Base-by-base conservation (phyloP, 2,888 invertebrate species). In the Diadegma fenestrale region DNA sequence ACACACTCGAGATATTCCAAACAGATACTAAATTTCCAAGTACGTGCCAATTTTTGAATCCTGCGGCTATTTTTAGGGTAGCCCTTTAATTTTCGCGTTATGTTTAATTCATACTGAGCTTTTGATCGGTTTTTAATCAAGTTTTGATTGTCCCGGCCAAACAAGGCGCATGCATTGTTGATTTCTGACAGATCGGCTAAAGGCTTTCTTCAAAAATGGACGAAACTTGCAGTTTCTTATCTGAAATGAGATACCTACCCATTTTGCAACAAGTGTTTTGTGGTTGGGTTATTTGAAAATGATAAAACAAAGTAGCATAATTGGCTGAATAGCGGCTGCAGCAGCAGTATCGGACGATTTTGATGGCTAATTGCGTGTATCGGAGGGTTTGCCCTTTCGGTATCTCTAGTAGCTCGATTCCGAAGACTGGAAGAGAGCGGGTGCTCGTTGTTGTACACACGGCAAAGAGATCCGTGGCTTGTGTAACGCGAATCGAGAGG, bases 341-440 rank as follows among this genome's bases (percentile, higher is more conserved):
- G 71, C 79, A 82, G 71, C 79, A 48, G 85, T 48, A 76, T 37
- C 37, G 1, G 63, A 80, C 82, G 85, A 85, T 85, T 85, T 85
- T 82, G 85, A 85, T 85, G 80, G 85, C 85, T 85, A 85, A 85
- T 85, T 85, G 82, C 85, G 85, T 85, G 85, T 85, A 85, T 85
- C 85, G 85, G 82, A 85, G 85, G 85, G 75, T 80, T 75, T 68
- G 85, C 82, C 79, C 82, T 85, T 82, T 82, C 66, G 85, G 86
- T 80, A 86, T 86, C 84, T 84, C 84, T 54, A 54, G 26, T 66
- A 45, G 77, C 64, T 66, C 79, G 66, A 64, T 51, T 76, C 58
- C 54, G 77, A 76, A 54, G 41, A 30, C 33, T 48, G 22, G 26
- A 4, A 69, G 63, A 61, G 73, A 45, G 80, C 33, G 75, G 64